phyloP scores from a whole-genome alignment of 2,113 vertebrate species.

The Syrrhaptes paradoxus region DNA sequence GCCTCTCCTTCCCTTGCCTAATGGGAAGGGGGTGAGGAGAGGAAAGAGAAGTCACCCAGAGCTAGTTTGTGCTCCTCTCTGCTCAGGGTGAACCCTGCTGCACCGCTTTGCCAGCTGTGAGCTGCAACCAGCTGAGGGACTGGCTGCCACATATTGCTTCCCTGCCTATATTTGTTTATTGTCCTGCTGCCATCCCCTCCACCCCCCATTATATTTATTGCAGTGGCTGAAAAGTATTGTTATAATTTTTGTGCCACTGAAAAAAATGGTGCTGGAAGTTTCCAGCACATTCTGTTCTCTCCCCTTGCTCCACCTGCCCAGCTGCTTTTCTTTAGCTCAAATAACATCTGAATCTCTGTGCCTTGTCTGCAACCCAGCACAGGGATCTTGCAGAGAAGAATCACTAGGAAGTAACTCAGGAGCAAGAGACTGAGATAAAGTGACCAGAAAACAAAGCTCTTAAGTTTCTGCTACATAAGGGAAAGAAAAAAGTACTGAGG shows the following conservation, averaged over 20 bases:
- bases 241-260: neutral
- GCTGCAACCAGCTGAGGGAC: neutral
- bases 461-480: neutral
- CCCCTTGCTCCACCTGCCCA: slow-evolving; percentile 40
- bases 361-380: neutral
- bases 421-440: neutral
- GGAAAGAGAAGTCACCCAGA: neutral
- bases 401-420: neutral
- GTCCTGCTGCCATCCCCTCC: neutral
- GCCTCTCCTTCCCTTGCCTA: neutral
- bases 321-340: slow-evolving; percentile 35
- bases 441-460: neutral
- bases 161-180: neutral
- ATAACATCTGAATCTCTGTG: neutral
- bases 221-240: neutral
- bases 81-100: neutral
- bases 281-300: slow-evolving; percentile 79
- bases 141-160: neutral
- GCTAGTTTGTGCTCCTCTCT: neutral
- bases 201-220: neutral
- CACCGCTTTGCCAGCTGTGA: neutral
- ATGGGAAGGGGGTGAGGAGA: neutral
- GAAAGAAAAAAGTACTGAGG: neutral
- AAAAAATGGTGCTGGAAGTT: slow-evolving; percentile 36
- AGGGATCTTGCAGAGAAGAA: neutral